A percentile compares a stretch with the other conserved stretches of the same genome.
Evolutionary conservation across 2,888 invertebrate genomes (phyloP).

Genomic region (Nemoura dubitans): DNA sequence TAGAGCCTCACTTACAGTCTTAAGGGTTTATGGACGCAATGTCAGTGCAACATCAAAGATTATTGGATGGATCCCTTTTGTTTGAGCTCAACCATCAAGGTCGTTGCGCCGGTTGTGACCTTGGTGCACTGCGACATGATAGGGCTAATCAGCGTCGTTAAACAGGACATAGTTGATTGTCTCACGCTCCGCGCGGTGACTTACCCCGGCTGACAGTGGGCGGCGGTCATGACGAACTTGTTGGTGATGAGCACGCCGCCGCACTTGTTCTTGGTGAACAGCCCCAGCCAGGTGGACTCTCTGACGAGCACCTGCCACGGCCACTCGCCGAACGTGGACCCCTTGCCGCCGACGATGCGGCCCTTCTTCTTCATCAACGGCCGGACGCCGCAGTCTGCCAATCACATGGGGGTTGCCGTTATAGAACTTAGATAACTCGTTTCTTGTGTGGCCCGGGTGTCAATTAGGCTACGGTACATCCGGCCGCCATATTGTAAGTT

Average conservation of each 20-base stretch:
- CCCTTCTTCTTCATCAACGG: constrained; percentile 77
- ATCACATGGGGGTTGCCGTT: not conserved
- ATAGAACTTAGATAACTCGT: not conserved
- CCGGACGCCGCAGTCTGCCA: constrained; percentile 85
- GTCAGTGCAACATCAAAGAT: too few species aligned
- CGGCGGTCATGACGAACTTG: constrained; percentile 89
- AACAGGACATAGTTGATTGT: not conserved
- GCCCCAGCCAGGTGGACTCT: constrained; percentile 92
- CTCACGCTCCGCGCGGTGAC: constrained; percentile 52
- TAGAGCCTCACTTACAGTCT: too few species aligned
- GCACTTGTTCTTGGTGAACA: constrained; percentile 95
- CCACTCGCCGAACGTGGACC: constrained; percentile 86
- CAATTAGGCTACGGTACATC: too few species aligned
- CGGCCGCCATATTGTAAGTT: too few species aligned
- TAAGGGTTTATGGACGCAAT: too few species aligned
- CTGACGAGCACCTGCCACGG: constrained; percentile 94
- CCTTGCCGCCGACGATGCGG: constrained; percentile 90
- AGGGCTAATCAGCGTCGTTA: too few species aligned
- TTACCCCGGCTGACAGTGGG: constrained; percentile 94
- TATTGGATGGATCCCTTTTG: too few species aligned
- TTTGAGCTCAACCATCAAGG: too few species aligned
- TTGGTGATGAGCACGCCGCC: constrained; percentile 92
- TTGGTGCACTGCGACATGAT: too few species aligned
- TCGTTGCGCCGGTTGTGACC: too few species aligned
- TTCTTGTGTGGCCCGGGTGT: too few species aligned